These are phyloP conservation scores for Hormiphora californensis DNA, from an alignment of 37 sponge, comb jelly and placozoan genomes.

Conservation along the genomic window DNA sequence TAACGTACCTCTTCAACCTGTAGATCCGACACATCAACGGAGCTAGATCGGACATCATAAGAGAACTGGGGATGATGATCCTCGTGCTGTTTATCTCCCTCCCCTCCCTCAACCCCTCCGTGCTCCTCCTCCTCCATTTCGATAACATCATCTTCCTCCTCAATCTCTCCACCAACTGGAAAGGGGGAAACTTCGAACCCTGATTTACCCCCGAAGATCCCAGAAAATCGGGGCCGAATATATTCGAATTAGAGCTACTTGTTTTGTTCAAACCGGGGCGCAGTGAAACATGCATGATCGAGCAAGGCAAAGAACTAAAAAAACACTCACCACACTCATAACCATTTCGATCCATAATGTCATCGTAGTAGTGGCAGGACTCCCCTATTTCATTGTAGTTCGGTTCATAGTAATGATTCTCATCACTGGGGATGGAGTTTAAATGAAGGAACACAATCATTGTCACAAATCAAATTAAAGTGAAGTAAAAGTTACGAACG, in stretches of 20 bases:
- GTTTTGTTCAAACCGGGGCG: too few species aligned
- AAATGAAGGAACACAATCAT: too few species aligned
- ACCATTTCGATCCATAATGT: not conserved
- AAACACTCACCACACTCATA: not conserved
- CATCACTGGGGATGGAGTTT: too few species aligned
- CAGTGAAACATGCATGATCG: not conserved
- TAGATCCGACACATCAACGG: slow-evolving; percentile 46
- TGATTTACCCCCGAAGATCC: too few species aligned
- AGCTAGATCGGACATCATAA: too few species aligned
- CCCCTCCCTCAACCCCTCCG: not conserved
- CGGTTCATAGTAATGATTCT: not conserved
- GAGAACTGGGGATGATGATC: too few species aligned
- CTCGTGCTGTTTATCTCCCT: not conserved
- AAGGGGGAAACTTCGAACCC: too few species aligned
- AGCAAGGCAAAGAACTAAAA: not conserved
- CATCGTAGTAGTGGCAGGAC: not conserved
- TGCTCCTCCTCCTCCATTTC: not conserved
- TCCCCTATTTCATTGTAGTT: not conserved
- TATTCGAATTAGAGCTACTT: too few species aligned
- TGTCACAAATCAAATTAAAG: too few species aligned
- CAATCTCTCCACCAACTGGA: too few species aligned
- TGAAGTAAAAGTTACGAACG: too few species aligned
- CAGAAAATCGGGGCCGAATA: too few species aligned
- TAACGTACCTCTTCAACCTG: slow-evolving; percentile 32
- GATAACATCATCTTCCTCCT: not conserved